These are phyloP conservation scores for Rhegmatorhina hoffmannsi DNA, from an alignment of 2,113 vertebrate genomes.

Conservation along the genomic window DNA sequence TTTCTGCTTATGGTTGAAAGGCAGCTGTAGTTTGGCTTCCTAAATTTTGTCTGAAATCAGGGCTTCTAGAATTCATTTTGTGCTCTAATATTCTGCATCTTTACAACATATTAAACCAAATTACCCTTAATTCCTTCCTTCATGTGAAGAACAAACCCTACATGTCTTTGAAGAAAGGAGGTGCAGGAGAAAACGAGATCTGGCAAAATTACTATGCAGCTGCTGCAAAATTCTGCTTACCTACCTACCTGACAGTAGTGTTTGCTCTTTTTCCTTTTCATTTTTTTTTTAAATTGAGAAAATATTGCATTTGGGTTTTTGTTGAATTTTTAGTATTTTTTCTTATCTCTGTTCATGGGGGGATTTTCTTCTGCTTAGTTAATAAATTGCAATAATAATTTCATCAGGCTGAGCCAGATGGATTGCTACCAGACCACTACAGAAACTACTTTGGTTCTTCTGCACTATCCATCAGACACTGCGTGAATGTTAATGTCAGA, in stretches of 20 bases:
- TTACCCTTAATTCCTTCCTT: neutral
- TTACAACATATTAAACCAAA: neutral
- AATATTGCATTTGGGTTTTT: neutral
- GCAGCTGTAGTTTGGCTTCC: neutral
- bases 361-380: neutral
- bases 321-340: neutral
- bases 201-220: neutral
- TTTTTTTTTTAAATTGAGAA: neutral
- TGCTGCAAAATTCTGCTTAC: neutral
- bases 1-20: neutral
- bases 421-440: neutral
- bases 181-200: neutral
- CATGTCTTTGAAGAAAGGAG: neutral
- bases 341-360: neutral
- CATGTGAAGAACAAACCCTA: neutral
- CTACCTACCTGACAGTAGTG: neutral
- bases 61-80: neutral
- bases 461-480: neutral
- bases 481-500: slow-evolving; percentile 44
- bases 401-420: slow-evolving; percentile 2
- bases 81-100: neutral
- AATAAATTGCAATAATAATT: neutral
- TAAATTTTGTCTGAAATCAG: neutral
- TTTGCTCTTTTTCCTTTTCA: neutral
- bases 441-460: slow-evolving; percentile 12